phyloP scores from a whole-genome alignment of 2,113 vertebrate species.

The Dasyurus viverrinus region DNA sequence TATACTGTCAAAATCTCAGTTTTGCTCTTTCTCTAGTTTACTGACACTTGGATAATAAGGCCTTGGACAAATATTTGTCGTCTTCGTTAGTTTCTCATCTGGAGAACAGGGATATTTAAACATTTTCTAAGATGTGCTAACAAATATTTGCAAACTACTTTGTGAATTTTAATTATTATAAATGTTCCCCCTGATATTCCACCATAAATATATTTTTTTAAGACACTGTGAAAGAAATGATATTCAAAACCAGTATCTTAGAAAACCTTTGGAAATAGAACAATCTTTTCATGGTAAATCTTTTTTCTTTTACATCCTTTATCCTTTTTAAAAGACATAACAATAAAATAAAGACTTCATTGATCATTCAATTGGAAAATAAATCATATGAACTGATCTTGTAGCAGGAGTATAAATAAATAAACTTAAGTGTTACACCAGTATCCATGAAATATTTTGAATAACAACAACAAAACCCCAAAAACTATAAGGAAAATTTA shows the following conservation, averaged over 20 bases:
- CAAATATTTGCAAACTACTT: not conserved
- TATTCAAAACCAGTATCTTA: not conserved
- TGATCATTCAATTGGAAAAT: not conserved
- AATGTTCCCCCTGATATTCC: not conserved
- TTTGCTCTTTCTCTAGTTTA: not conserved
- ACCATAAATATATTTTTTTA: not conserved
- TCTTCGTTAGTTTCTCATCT: not conserved
- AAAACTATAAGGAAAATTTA: not conserved
- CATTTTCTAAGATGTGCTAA: not conserved
- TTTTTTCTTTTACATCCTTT: not conserved
- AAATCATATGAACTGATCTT: not conserved
- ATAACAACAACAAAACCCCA: not conserved
- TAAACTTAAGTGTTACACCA: not conserved
- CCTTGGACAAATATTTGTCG: not conserved
- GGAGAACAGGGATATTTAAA: not conserved
- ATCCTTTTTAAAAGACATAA: not conserved
- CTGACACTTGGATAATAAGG: not conserved
- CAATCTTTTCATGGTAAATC: not conserved
- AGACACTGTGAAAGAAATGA: not conserved
- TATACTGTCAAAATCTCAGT: not conserved
- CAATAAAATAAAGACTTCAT: not conserved
- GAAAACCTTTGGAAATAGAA: not conserved
- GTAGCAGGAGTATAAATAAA: not conserved
- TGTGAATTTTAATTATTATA: not conserved
- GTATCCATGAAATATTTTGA: not conserved